These are phyloP conservation scores for Caranx ignobilis DNA, from an alignment of 2,113 vertebrate species.

Conservation along the genomic window DNA sequence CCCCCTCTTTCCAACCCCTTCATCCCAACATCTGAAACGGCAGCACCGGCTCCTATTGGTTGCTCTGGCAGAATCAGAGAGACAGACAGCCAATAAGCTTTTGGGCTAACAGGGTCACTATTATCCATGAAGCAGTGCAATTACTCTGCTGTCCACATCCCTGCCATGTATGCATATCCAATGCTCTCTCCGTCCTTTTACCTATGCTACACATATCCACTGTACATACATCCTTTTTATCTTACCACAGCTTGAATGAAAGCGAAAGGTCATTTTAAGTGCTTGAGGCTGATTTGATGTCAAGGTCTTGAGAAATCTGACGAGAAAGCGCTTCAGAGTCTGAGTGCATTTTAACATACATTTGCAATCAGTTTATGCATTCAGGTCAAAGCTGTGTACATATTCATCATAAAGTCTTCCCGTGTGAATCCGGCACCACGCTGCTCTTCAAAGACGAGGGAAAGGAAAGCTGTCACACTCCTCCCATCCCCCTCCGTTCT, in stretches of 20 bases:
- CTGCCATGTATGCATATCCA: conserved; percentile 60
- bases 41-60: conserved; percentile 69
- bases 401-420: conserved; percentile 59
- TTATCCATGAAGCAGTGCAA: conserved; percentile 75
- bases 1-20: conserved; percentile 34
- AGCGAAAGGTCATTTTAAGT: conserved; percentile 5
- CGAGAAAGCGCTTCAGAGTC: not conserved
- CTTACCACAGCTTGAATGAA: conserved; percentile 23
- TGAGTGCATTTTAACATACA: not conserved
- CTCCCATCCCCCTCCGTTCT: conserved; percentile 54
- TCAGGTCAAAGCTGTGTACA: conserved; percentile 55
- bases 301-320: not conserved
- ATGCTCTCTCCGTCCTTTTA: conserved; percentile 28
- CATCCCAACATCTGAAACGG: conserved; percentile 68
- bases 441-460: conserved; percentile 67
- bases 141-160: conserved; percentile 66
- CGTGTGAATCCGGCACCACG: conserved; percentile 47
- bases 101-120: conserved; percentile 76
- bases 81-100: conserved; percentile 73
- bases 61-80: conserved; percentile 41
- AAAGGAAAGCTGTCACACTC: conserved; percentile 68
- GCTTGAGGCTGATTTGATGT: conserved; percentile 1
- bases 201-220: conserved; percentile 12
- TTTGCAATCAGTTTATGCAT: conserved; percentile 56
- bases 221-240: conserved; percentile 48